Evolutionary conservation across 2,888 invertebrate species (phyloP), one percentile per base, ranked within the genome.

Genomic region (Sphinx pinastri): DNA sequence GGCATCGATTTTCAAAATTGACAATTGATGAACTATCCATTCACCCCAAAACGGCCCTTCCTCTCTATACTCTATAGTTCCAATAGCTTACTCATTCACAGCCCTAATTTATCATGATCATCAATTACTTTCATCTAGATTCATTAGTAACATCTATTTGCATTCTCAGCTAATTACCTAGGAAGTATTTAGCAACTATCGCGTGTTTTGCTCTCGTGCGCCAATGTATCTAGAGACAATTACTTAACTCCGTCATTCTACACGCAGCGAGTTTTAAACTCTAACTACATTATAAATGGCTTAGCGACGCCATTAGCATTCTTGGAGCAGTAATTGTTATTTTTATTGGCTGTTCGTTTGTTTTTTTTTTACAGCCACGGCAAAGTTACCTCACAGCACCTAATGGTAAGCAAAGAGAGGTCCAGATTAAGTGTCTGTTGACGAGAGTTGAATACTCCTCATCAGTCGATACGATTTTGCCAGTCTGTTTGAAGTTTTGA

Each of bases 141-240:
- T 58, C 49, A 12, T 19, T 19, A 63, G 58, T 58, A 49, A 19
- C 49, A 58, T 47, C 68, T 58, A 68, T 49, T 58, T 58, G 49
- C 38, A 68, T 58, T 68, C 19, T 68, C 49, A 16, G 45, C 47
- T 49, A 47, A 57, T 68, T 49, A 68, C 49, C 19, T 13, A 16
- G 31, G 58, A 68, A 38, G 57, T 57, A 31, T 45, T 47, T 68
- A 68, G 19, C 57, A 68, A 57, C 47, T 68, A 68, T 45, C 16
- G 57, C 49, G 25, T 58, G 19, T 12, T 45, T 13, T 49, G 12
- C 60, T 31, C 31, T 58, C 13, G 58, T 58, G 16, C 14, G 7
- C 19, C 10, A 10, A 19, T 55, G 55, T 16, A 11, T 54, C 54
- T 11, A 55, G 16, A 8, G 49, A 19, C 49, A 60, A 60, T 60